phyloP scores from a whole-genome alignment of 2,888 invertebrate genomes.

The Corythucha ciliata region DNA sequence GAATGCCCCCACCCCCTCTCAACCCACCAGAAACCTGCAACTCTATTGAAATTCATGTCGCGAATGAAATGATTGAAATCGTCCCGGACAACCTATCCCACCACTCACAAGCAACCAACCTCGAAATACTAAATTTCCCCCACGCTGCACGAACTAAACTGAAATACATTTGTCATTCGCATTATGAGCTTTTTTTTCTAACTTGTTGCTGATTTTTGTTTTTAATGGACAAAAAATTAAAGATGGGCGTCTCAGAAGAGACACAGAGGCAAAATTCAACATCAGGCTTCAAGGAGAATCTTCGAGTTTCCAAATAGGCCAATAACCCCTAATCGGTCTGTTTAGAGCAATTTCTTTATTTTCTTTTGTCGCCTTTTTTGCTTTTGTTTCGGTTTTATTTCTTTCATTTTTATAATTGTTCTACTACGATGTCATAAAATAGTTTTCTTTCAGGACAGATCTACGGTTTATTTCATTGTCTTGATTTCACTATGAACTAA shows the following conservation, averaged over 20 bases:
- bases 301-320: constrained; percentile 22
- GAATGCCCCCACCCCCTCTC: no score
- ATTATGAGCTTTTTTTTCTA: no score
- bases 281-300: constrained; percentile 21
- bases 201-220: no score
- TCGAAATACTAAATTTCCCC: no score
- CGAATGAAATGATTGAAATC: no score
- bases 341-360: constrained; percentile 13
- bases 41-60: no score
- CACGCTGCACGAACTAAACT: no score
- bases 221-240: no score
- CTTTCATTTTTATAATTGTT: constrained; percentile 6
- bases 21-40: no score
- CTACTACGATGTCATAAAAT: background rate
- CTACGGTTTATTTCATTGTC: constrained; percentile 22
- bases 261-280: constrained; percentile 25
- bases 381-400: background rate
- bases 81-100: no score
- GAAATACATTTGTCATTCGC: no score
- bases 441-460: constrained; percentile 25
- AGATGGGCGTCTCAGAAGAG: constrained; percentile 22
- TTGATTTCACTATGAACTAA: constrained; percentile 65
- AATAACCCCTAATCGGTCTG: constrained; percentile 25
- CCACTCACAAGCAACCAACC: no score
- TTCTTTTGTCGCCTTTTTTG: background rate